Evolutionary conservation across 2,797 vertebrate genomes (phyloP), one percentile per base, ranked within the genome.

Genomic region (Trichosurus vulpecula): DNA sequence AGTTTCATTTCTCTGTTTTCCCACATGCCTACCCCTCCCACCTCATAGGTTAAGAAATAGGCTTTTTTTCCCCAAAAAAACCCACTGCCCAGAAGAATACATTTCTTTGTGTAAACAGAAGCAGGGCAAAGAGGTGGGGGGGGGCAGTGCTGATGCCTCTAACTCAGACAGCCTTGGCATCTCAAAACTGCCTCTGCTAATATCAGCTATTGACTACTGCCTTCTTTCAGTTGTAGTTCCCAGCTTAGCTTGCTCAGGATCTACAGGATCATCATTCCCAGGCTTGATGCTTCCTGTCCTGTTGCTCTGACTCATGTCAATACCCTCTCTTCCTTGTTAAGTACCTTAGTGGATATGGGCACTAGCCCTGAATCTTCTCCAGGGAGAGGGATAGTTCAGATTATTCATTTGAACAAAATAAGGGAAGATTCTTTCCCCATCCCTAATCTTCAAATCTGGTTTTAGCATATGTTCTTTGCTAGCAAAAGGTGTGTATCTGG

Each of bases 61-160:
- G 22, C 19, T 4, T 13, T 1, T 3, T 9, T n/a, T 0, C 2
- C 1, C 9, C 53, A 55, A 19, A 25, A 14, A 47, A 16, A 3
- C 1, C 2, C 74, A 27, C 22, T 27, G 8, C 9, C 9, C 25
- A 87, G 74, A 3, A 87, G 74, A 13, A 4, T 74, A 0, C 16
- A 74, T 14, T n/a, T 74, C 2, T 51, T 87, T 87, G 8, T 87
- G 8, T 10, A 87, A 51, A 47, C 9, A 87, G 31, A 51, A 47
- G 19, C 41, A 25, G n/a, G 2, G 19, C 66, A 81, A n/a, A 66
- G 41, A 41, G 9, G n/a, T 47, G n/a, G n/a, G 19, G 3, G 1
- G 1, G 10, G 57, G 3, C 54, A 13, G 14, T 81, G 19, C 14
- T 87, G 74, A n/a, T 87, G 22, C 3, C 41, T 87, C 47, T 87